Conservation (phyloP, 2,797 vertebrate species). For the Oreortyx pictus region DNA sequence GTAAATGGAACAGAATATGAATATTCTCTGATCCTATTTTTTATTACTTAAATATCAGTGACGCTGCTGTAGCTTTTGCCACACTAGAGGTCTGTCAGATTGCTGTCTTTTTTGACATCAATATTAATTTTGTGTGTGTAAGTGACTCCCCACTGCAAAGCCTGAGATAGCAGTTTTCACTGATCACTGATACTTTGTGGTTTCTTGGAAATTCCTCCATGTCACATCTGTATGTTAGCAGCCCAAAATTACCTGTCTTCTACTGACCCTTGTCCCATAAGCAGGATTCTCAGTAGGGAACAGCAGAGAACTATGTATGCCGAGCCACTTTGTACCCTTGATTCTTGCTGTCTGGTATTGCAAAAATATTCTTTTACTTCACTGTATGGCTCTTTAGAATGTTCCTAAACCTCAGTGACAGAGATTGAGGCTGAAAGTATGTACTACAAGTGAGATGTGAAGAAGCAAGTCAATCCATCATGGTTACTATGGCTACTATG, state of each 20-base stretch:
- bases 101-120: background rate
- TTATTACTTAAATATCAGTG: background rate
- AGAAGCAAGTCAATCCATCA: background rate
- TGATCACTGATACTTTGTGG: background rate
- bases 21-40: background rate
- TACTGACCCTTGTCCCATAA: background rate
- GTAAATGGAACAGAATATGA: background rate
- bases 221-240: background rate
- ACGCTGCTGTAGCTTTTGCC: background rate
- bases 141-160: background rate
- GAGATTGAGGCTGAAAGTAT: background rate
- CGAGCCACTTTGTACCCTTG: accelerated
- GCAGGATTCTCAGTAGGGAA: background rate
- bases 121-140: background rate
- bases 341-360: background rate
- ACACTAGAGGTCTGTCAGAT: background rate
- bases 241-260: background rate
- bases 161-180: background rate
- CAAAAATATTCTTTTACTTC: background rate
- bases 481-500: background rate
- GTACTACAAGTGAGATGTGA: background rate
- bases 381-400: background rate
- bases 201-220: background rate
- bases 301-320: accelerated
- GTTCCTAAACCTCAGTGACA: background rate